A percentile compares a stretch with the other conserved stretches of the same genome.
These are phyloP conservation scores for Gadus chalcogrammus DNA, from an alignment of 2,113 vertebrate species.

Conservation along the genomic window DNA sequence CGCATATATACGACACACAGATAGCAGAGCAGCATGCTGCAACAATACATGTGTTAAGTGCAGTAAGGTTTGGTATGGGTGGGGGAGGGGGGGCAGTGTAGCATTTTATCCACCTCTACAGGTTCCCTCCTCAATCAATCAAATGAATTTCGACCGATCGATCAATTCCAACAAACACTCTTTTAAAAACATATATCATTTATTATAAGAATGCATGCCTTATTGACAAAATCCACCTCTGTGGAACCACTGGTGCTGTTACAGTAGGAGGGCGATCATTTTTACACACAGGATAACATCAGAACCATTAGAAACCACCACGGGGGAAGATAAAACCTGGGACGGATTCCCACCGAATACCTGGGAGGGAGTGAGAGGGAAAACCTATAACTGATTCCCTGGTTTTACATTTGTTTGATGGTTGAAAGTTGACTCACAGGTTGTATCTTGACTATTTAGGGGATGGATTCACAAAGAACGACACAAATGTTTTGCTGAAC, in stretches of 20 bases:
- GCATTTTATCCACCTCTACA: no score
- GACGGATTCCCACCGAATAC: constrained; percentile 27
- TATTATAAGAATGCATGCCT: constrained; percentile 64
- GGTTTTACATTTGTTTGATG: background rate
- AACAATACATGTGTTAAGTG: background rate
- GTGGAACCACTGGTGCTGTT: constrained; percentile 14
- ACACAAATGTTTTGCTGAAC: constrained; percentile 20
- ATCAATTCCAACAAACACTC: background rate
- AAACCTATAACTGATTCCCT: background rate
- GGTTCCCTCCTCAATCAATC: no score
- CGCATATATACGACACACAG: background rate
- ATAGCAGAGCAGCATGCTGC: background rate
- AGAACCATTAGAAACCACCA: constrained; percentile 17
- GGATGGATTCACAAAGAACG: constrained; percentile 19
- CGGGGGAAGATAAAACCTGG: constrained; percentile 33
- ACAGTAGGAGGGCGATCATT: constrained; percentile 32
- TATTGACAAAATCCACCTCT: constrained; percentile 48
- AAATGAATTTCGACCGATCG: background rate
- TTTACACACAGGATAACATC: constrained; percentile 16
- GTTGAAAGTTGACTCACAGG: background rate
- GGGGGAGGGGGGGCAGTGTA: no score
- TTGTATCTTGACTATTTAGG: background rate
- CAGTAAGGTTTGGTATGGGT: background rate
- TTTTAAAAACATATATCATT: background rate
- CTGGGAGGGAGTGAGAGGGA: constrained; percentile 2